These are phyloP conservation scores for Luperina nickerlii DNA, from an alignment of 2,888 invertebrate species.

Conservation along the genomic window DNA sequence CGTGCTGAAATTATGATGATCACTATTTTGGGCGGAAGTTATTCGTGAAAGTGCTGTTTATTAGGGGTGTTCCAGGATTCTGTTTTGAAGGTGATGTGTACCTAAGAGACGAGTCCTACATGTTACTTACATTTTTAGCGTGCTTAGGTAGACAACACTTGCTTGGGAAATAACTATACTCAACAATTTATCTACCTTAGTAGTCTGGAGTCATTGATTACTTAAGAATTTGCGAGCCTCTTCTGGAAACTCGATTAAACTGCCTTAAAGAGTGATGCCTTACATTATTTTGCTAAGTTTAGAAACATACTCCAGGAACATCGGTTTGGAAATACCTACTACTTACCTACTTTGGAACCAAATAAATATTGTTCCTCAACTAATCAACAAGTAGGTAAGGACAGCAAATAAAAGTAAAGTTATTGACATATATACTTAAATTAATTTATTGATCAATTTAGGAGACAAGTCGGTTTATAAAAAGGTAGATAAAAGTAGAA, in stretches of 20 bases:
- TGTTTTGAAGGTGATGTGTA: neutral
- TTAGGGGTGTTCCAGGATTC: neutral
- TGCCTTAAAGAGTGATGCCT: constrained; percentile 11
- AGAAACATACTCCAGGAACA: constrained; percentile 7
- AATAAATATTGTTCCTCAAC: neutral
- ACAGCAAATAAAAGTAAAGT: neutral
- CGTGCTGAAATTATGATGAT: neutral
- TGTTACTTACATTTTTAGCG: neutral
- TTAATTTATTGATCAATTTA: neutral
- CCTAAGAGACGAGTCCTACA: neutral
- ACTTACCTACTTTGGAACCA: neutral
- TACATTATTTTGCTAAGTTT: constrained; percentile 13
- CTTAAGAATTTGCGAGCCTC: constrained; percentile 20
- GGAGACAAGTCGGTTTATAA: neutral
- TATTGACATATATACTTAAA: neutral
- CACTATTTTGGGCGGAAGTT: neutral
- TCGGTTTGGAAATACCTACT: neutral
- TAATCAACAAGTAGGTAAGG: neutral
- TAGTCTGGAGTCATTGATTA: constrained; percentile 19
- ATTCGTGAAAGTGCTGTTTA: neutral
- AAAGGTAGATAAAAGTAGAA: neutral
- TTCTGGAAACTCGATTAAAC: constrained; percentile 31
- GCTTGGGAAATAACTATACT: constrained; percentile 2
- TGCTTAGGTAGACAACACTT: constrained; percentile 1
- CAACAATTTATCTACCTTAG: neutral